Conservation (phyloP, 2,888 invertebrate species). For the Ganaspis brasiliensis region DNA sequence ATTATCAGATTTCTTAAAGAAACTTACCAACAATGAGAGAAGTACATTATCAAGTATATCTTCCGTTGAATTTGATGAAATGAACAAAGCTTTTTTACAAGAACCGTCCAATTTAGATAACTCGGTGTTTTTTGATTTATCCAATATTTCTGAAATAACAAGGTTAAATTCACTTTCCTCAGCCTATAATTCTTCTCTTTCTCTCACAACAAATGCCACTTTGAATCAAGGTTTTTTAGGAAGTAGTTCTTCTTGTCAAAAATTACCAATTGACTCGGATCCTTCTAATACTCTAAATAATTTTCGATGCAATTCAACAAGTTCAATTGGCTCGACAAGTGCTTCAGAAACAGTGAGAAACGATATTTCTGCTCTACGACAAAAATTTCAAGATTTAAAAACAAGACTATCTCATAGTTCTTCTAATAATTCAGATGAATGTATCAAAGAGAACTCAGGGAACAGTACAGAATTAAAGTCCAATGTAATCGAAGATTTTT, state of each 20-base stretch:
- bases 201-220: slow-evolving; percentile 63
- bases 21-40: not conserved
- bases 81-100: slow-evolving; percentile 68
- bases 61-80: slow-evolving; percentile 60
- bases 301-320: slow-evolving; percentile 44
- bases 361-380: slow-evolving; percentile 63
- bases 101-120: slow-evolving; percentile 54
- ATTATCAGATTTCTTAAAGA: slow-evolving; percentile 49
- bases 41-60: slow-evolving; percentile 44
- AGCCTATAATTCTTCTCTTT: slow-evolving; percentile 55
- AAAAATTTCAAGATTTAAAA: slow-evolving; percentile 65
- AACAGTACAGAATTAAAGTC: not conserved
- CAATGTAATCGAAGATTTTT: not conserved
- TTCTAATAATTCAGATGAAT: slow-evolving; percentile 30
- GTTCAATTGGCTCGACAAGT: slow-evolving; percentile 27
- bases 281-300: not conserved
- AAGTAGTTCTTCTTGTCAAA: slow-evolving; percentile 54
- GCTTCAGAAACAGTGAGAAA: slow-evolving; percentile 38
- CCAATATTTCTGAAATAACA: slow-evolving; percentile 70
- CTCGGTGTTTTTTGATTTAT: slow-evolving; percentile 66
- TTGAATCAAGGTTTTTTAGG: slow-evolving; percentile 70
- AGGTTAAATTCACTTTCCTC: slow-evolving; percentile 58
- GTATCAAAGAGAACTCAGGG: not conserved
- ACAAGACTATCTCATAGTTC: slow-evolving; percentile 51
- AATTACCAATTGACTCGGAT: not conserved